phyloP scores from a whole-genome alignment of 1,140 invertebrate species.

The Apocrypta bakeri region DNA sequence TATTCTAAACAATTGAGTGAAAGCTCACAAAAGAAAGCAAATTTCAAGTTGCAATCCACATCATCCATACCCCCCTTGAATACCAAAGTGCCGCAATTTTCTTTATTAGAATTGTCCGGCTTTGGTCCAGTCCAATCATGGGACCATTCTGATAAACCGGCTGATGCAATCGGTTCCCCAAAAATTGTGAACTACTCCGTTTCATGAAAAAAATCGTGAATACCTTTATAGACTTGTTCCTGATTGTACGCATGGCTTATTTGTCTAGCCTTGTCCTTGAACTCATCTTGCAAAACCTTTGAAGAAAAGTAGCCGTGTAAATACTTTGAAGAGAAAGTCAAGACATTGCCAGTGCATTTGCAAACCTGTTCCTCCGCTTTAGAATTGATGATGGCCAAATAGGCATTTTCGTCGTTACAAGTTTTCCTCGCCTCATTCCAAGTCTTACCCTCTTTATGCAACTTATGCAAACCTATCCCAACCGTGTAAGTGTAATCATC shows the following conservation, averaged over 20 bases:
- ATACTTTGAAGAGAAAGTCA: too few relatives aligned
- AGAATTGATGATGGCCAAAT: slow-evolving; percentile 59
- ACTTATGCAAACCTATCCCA: slow-evolving; percentile 9
- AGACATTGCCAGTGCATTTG: background rate
- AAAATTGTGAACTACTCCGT: slow-evolving; percentile 68
- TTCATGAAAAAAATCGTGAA: slow-evolving; percentile 68
- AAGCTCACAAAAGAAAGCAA: slow-evolving; percentile 34
- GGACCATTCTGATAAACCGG: background rate
- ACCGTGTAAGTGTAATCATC: background rate
- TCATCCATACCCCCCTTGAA: slow-evolving; percentile 2
- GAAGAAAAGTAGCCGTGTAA: too few relatives aligned
- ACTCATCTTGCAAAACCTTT: too few relatives aligned
- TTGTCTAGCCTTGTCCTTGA: too few relatives aligned
- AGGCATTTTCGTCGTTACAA: slow-evolving; percentile 50
- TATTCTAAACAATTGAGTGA: too few relatives aligned
- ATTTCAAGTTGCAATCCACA: background rate
- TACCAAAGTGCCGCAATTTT: slow-evolving; percentile 12
- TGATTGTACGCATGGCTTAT: background rate
- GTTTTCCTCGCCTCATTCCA: slow-evolving; percentile 26
- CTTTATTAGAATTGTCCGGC: background rate
- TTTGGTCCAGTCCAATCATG: slow-evolving; percentile 17
- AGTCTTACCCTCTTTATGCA: background rate
- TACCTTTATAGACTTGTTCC: slow-evolving; percentile 61
- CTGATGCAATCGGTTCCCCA: slow-evolving; percentile 60
- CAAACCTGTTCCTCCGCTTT: background rate